Evolutionary conservation across 2,888 invertebrate species (phyloP).

Genomic region (Stomorhina lunata): DNA sequence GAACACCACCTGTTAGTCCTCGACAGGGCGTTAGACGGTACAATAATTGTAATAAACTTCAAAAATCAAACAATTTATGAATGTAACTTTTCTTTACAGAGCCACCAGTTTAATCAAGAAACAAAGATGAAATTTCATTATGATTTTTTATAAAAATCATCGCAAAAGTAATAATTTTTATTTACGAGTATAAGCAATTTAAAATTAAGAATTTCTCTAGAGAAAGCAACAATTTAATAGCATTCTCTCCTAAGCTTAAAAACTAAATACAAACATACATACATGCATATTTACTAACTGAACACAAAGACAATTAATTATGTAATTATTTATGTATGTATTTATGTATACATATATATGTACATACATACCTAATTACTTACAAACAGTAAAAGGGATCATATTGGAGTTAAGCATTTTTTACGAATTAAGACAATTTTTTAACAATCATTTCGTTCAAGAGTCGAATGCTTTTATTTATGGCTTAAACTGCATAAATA

Average conservation of each 20-base stretch:
- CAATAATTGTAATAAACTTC: neutral
- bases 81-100: conserved; percentile 62
- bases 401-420: conserved; percentile 37
- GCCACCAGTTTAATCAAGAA: conserved; percentile 74
- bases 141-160: conserved; percentile 38
- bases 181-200: neutral
- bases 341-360: too few relatives aligned
- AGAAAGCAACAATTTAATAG: conserved; percentile 11
- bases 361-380: neutral
- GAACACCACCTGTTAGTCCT: conserved; percentile 89
- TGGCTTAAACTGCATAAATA: too few relatives aligned
- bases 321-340: too few relatives aligned
- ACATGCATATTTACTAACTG: neutral
- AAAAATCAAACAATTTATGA: neutral
- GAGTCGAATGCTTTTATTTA: too few relatives aligned
- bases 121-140: conserved; percentile 72
- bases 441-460: conserved; percentile 17
- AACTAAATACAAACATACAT: neutral
- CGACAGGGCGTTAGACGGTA: conserved; percentile 83
- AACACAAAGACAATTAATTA: too few relatives aligned
- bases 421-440: conserved; percentile 37
- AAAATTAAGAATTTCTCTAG: neutral
- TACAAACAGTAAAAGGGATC: conserved; percentile 27
- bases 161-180: neutral
- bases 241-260: conserved; percentile 18